Evolutionary conservation across 2,113 vertebrate species (phyloP), one percentile per base, ranked within the genome.

Genomic region (Symphodus melops): DNA sequence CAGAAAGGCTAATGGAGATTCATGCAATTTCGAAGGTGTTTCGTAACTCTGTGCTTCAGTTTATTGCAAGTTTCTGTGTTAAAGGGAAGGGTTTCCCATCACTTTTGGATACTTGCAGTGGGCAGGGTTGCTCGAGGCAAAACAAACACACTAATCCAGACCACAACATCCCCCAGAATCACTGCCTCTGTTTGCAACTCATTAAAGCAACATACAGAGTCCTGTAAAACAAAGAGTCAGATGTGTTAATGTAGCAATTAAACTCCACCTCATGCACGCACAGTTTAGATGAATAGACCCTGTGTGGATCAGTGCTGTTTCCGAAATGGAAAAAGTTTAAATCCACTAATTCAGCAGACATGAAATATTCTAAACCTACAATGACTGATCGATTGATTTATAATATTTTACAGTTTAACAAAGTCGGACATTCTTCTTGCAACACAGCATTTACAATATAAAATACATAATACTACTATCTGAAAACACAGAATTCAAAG

Each of bases 131-230:
- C 66, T 33, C 6, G 39, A 75, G 59, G 57, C 69, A 78, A 85
- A 86, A 83, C 77, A 91, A 84, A 90, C 81, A 79, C 41, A 56
- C 39, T 82, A 64, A 87, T 81, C 82, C 70, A 39, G 56, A 65
- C 69, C 75, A 81, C 60, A 76, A 51, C 68, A 72, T 62, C 61
- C 55, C n/a, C 17, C 46, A 0, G 41, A 81, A 52, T 33, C 2
- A 51, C 19, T 51, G 28, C 46, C 37, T 51, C 51, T 71, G 33
- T 81, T 72, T 56, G 57, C 42, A 74, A 56, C 56, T 56, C 36
- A 17, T 73, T 42, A 77, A 68, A 73, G 67, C 67, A 37, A 33
- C 21, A 42, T 0, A 28, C 17, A 19, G 55, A 72, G 25, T 67
- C 52, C 67, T 71, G 39, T 69, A 49, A 86, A 68, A 82, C 9